Conservation (phyloP, 2,797 vertebrate genomes). For the Molossus alvarezi region DNA sequence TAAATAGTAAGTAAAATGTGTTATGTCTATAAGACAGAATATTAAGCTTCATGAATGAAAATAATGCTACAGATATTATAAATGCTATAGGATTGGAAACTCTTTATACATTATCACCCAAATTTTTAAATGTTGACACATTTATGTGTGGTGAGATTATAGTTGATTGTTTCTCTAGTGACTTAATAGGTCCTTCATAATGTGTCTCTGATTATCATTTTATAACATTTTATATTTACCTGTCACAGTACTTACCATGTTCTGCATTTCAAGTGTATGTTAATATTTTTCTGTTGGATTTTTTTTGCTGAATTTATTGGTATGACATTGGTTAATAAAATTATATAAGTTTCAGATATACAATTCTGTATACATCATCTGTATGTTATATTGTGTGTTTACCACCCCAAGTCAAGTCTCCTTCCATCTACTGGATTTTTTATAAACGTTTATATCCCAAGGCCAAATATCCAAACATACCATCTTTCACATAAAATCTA, state of each 20-base stretch:
- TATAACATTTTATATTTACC: neutral
- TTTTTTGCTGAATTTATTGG: neutral
- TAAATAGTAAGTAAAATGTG: neutral
- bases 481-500: slow-evolving; percentile 13
- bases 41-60: slow-evolving; percentile 10
- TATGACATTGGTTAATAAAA: neutral
- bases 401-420: neutral
- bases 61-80: neutral
- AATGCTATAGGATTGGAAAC: neutral
- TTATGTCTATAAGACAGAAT: neutral
- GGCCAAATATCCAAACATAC: neutral
- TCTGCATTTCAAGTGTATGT: neutral
- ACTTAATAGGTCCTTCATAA: neutral
- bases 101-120: neutral
- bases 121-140: neutral
- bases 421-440: neutral
- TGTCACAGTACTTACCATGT: neutral
- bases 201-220: neutral
- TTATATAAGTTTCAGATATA: neutral
- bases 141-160: neutral
- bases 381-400: neutral
- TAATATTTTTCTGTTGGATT: neutral
- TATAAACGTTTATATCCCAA: neutral
- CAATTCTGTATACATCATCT: neutral
- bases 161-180: neutral